Evolutionary conservation across 2,113 vertebrate genomes (phyloP).

Genomic region (Rhabdornis inornatus): DNA sequence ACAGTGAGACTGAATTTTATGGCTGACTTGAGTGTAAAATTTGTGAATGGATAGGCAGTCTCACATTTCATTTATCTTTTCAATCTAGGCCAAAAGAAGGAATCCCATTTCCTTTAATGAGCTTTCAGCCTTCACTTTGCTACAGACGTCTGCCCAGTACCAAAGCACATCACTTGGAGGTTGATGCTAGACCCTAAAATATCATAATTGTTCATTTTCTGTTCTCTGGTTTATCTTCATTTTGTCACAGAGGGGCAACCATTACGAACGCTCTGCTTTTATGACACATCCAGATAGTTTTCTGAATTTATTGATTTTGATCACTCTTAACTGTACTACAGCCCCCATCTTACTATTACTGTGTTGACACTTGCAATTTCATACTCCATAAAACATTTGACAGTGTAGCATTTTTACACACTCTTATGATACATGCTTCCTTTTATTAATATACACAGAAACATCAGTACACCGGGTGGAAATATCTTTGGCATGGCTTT

Average conservation of each 20-base stretch:
- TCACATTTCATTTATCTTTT: not conserved
- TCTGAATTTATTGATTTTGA: slow-evolving; percentile 18
- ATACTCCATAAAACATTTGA: slow-evolving; percentile 40
- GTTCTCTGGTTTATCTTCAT: not conserved
- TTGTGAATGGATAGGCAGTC: not conserved
- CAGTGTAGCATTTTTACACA: slow-evolving; percentile 17
- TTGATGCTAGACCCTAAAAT: not conserved
- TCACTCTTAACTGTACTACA: not conserved
- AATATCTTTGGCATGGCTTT: not conserved
- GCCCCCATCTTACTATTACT: not conserved
- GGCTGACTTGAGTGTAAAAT: not conserved
- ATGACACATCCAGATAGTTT: not conserved
- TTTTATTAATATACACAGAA: not conserved
- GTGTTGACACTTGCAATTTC: slow-evolving; percentile 50
- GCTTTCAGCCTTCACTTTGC: not conserved
- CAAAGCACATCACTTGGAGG: not conserved
- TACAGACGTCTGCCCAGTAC: not conserved
- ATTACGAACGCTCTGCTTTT: not conserved
- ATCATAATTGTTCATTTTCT: not conserved
- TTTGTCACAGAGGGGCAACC: not conserved
- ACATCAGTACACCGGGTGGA: not conserved
- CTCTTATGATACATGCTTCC: not conserved
- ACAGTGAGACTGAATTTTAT: not conserved
- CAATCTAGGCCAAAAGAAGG: not conserved
- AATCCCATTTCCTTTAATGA: not conserved